Base-by-base conservation (phyloP, 2,797 vertebrate species). In the Eleutherodactylus coqui region DNA sequence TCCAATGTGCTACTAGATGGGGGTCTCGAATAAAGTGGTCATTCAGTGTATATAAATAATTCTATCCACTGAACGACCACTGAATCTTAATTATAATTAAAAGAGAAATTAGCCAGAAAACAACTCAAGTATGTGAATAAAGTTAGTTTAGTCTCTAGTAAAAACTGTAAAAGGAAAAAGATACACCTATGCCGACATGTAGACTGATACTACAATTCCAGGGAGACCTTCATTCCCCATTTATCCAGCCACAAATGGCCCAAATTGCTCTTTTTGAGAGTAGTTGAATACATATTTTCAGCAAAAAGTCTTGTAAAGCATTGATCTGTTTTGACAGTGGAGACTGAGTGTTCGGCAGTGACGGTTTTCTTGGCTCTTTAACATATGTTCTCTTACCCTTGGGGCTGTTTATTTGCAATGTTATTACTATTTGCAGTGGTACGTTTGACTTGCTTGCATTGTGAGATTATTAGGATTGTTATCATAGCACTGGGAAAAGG, bases 391-490 rank as follows among this genome's bases (percentile, higher is more conserved):
- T 58, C 38, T 38, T 27, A 78, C 76, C 76, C 76, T 38, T 58
- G 76, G 53, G 76, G 76, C 36, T 78, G 36, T 78, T 78, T 78
- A 77, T 78, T 78, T 60, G 76, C 21, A 41, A 60, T 38, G 49
- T 24, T 78, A 58, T 78, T 78, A 58, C 76, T 78, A 78, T 76
- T 53, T 53, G 47, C 49, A 21, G 49, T 75, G 47, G 47, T n/a
- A 78, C 41, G 76, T 78, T 43, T 55, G 53, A 34, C 60, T 49
- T 45, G 62, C 79, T 36, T 51, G 64, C 53, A 67, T 62, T 34
- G 27, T 36, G 47, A 41, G 62, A 67, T 70, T 70, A 82, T 82
- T 82, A 82, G 79, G 64, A 34, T 82, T 82, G 62, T 69, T 70
- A 82, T 70, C 64, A 51, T 51, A 53, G 62, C 45, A 27, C 49